Evolutionary conservation across 1,140 invertebrate genomes (phyloP).

Genomic region (Rhagoletis zephyria): DNA sequence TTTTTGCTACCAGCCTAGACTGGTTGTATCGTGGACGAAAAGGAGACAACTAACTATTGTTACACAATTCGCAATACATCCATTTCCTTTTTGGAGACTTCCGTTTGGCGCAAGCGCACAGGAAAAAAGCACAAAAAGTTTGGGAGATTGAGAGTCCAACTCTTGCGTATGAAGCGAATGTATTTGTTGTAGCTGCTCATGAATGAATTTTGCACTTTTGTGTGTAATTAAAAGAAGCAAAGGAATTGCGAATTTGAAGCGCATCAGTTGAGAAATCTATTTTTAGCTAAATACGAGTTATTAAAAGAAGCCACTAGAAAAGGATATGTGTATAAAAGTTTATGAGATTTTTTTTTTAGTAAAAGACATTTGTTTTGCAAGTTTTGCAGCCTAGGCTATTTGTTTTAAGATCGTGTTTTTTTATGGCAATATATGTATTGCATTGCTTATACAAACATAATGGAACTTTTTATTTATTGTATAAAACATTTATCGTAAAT

Average conservation of each 20-base stretch:
- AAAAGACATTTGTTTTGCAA: too few species aligned
- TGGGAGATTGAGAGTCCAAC: conserved; percentile 6
- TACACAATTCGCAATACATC: not conserved
- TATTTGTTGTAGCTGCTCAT: conserved; percentile 31
- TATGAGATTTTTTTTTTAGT: too few species aligned
- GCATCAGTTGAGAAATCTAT: conserved; percentile 3
- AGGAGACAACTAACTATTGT: not conserved
- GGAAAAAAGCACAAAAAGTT: not conserved
- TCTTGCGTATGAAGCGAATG: not conserved
- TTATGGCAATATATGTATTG: too few species aligned
- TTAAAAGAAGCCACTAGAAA: not conserved
- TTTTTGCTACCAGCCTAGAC: not conserved
- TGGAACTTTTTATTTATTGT: too few species aligned
- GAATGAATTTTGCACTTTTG: conserved; percentile 35
- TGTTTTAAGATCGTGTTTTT: too few species aligned
- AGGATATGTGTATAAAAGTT: not conserved
- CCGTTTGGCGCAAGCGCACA: conserved; percentile 13
- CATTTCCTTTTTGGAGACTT: not conserved
- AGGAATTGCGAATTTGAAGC: not conserved
- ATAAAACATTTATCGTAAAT: too few species aligned
- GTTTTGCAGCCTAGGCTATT: too few species aligned
- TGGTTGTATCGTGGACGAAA: not conserved
- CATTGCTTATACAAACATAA: too few species aligned
- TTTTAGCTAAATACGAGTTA: conserved; percentile 39
- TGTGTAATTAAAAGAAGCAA: not conserved